Conservation (phyloP, 2,888 invertebrate genomes). For the Philonicus albiceps region DNA sequence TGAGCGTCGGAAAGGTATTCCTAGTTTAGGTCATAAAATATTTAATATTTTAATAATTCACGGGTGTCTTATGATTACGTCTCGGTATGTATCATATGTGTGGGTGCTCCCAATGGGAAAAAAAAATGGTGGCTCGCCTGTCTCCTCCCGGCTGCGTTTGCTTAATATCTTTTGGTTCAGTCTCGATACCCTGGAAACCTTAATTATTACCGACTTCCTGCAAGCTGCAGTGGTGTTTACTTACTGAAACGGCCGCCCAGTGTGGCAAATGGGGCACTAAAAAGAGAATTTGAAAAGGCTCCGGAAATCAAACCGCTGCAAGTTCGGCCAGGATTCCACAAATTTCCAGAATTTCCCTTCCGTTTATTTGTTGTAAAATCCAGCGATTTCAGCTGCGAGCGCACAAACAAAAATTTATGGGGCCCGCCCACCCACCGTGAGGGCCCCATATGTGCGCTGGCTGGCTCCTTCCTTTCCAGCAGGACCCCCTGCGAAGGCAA, state of each 20-base stretch:
- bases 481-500: not conserved
- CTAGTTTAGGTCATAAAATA: not conserved
- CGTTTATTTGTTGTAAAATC: not conserved
- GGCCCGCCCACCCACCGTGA: not conserved
- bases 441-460: not conserved
- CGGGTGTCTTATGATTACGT: not conserved
- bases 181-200: not conserved
- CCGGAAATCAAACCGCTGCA: not conserved
- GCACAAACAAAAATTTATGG: not conserved
- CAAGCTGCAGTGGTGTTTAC: not conserved
- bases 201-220: not conserved
- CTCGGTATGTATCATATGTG: not conserved
- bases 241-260: not conserved
- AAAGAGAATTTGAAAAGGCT: not conserved
- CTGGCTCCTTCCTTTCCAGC: conserved; percentile 11
- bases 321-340: not conserved
- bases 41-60: not conserved
- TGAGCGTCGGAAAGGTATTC: too few relatives aligned
- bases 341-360: not conserved
- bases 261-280: not conserved
- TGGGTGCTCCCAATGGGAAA: not conserved
- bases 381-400: not conserved
- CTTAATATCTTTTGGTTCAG: not conserved
- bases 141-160: not conserved
- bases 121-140: not conserved